A percentile compares a stretch with the other conserved stretches of the same genome.
Evolutionary conservation across 2,888 invertebrate genomes (phyloP).

Genomic region (Palloptera scutellata): DNA sequence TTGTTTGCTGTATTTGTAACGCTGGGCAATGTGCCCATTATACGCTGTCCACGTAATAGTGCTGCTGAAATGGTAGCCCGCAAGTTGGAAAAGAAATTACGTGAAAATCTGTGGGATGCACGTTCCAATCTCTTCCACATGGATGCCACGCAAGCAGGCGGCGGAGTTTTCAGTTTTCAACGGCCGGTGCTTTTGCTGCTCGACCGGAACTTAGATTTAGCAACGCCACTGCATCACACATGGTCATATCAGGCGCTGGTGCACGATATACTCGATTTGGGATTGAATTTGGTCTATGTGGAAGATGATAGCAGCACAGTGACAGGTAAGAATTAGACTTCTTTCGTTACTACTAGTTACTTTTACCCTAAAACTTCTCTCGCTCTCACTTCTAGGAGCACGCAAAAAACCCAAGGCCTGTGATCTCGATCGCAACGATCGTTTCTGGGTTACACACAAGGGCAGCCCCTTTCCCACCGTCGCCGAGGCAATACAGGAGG

Average conservation of each 20-base stretch:
- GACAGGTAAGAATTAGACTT: constrained; percentile 39
- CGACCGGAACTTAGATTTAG: constrained; percentile 95
- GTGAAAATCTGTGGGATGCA: constrained; percentile 96
- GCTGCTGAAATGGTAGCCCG: constrained; percentile 99
- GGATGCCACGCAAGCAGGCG: constrained; percentile 77
- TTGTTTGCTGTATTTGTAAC: constrained; percentile 98
- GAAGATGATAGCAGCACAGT: constrained; percentile 69
- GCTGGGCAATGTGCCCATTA: constrained; percentile 75
- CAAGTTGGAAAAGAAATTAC: constrained; percentile 94
- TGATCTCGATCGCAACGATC: constrained; percentile 88
- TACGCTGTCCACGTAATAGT: constrained; percentile 84
- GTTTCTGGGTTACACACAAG: constrained; percentile 93
- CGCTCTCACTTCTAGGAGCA: constrained; percentile 66
- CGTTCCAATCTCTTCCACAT: constrained; percentile 94
- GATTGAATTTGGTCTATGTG: constrained; percentile 82
- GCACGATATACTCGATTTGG: constrained; percentile 93
- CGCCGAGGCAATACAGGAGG: constrained; percentile 98
- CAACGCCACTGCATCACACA: constrained; percentile 97
- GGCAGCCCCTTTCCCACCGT: constrained; percentile 94
- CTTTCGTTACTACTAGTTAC: too few species aligned
- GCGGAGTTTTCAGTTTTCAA: constrained; percentile 85
- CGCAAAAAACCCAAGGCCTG: constrained; percentile 84
- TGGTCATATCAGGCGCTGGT: constrained; percentile 99
- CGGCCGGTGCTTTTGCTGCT: constrained; percentile 90
- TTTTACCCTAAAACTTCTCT: not conserved